Conservation (phyloP, 2,113 vertebrate genomes). For the Oncorhynchus nerka region DNA sequence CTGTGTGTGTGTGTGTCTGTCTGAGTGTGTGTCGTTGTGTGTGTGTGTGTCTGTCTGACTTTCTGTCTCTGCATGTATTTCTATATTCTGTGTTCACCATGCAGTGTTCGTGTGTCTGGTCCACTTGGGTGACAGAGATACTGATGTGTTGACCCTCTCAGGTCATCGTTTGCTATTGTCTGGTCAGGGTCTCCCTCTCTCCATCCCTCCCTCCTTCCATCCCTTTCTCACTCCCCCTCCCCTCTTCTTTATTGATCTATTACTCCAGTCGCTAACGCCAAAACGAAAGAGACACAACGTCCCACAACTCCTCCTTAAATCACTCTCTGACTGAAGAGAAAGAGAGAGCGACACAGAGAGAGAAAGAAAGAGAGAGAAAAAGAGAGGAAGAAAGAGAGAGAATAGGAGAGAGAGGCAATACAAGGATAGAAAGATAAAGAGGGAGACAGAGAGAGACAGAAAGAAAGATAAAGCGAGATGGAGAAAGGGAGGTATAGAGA, state of each 20-base stretch:
- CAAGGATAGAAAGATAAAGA: constrained; percentile 68
- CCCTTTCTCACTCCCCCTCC: not conserved
- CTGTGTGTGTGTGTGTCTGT: not conserved
- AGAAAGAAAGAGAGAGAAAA: not conserved
- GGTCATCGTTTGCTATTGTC: not conserved
- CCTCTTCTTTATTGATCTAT: not conserved
- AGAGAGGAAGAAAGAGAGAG: not conserved
- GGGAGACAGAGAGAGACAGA: constrained; percentile 49
- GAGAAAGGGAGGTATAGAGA: constrained; percentile 55
- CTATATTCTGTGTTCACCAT: not conserved
- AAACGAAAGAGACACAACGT: constrained; percentile 21
- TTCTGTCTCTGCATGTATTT: not conserved
- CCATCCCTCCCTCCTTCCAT: constrained; percentile 1
- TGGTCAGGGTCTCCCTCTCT: not conserved
- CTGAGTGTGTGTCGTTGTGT: not conserved
- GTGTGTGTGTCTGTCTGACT: not conserved
- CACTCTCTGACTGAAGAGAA: not conserved
- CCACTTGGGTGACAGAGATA: not conserved
- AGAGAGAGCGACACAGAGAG: not conserved
- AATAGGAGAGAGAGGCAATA: constrained; percentile 48
- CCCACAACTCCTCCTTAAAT: not conserved
- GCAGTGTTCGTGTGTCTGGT: not conserved
- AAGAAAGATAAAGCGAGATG: constrained; percentile 39
- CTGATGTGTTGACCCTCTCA: not conserved
- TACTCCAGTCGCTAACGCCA: constrained; percentile 6